Evolutionary conservation across 2,888 invertebrate species (phyloP), one percentile per base, ranked within the genome.

Genomic region (Drosophila koepferae): DNA sequence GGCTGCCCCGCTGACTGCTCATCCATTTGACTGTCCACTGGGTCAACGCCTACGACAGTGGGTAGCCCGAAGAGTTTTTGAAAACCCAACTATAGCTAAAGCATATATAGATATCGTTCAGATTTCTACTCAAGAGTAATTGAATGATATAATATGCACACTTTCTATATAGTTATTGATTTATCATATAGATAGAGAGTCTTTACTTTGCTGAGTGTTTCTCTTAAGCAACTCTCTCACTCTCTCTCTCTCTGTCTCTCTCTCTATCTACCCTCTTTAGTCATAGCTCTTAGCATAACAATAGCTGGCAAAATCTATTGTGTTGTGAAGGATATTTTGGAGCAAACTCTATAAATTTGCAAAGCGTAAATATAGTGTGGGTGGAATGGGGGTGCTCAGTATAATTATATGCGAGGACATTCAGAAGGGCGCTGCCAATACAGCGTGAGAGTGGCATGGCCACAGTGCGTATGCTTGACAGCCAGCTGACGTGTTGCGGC

Each of bases 1-100:
- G 85, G 80, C 70, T 80, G 82, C 72, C 88, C 77, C 82, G 75
- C 78, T 85, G 82, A 88, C 88, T 90, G 88, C 78, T 88, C 86
- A 88, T 89, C 89, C 79, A 90, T 88, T 88, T 80, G 86, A 78
- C 65, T 81, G 89, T 77, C 70, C 86, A 67, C 10, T 66, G 70
- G 67, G 64, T 68, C 66, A 63, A 59, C 84, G 79, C 71, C 76
- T 72, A 75, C 77, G 55, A 18, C 65, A 20, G 81, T 64, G 77
- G 75, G 74, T 28, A 36, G 59, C 18, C 31, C 10, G 5, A 38
- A 12, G 34, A 34, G 14, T 67, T 58, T 12, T 1, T 3, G 9
- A 36, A 10, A 20, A 6, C 14, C 9, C 2, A 34, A 2, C 34
- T 34, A 9, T 8, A 40, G 16, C 2, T 18, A 43, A 43, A 5